Evolutionary conservation across 2,113 vertebrate species (phyloP), one percentile per base, ranked within the genome.

Genomic region (Micronisus gabar): DNA sequence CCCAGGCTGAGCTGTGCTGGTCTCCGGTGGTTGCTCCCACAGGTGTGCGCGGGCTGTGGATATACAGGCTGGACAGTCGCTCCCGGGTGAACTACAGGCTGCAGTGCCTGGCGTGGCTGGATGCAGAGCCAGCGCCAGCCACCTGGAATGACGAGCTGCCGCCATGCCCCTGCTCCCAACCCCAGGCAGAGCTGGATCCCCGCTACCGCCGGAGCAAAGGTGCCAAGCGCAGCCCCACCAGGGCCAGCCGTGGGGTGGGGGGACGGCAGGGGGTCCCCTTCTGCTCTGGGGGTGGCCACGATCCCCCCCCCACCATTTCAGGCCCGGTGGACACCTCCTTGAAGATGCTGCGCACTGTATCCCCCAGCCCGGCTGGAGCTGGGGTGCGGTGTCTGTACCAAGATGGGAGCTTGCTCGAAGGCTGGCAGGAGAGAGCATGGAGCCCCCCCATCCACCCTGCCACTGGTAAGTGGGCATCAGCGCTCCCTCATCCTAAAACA

Each of bases 91-190:
- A 98, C 93, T 98, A 95, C 95, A 93, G 97, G 25, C 96, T 97
- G 82, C 45, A 7, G 63, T 98, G 98, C 79, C 89, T 98, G n/a
- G 45, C 5, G 0, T 98, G 97, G 98, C 27, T 98, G 82, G 48
- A 82, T 0, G 12, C 68, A 3, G 86, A 96, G 65, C 93, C 95
- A 8, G 50, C 55, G 0, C 86, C 95, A 0, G 63, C 78, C 6
- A 1, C 30, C 11, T 97, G 98, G 98, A 97, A 96, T 25, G 18
- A 68, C 41, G 62, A 56, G n/a, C 86, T 96, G 73, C 75, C 82
- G 2, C 87, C 97, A 1, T 98, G 98, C 34, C 98, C 98, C 67
- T 98, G 98, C 82, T 98, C 98, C 53, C 93, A 26, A 95, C 86
- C 90, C 36, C 98, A 98, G 85, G 98, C 96, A 41, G 71, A 47